Conservation (phyloP, 2,797 vertebrate genomes). For the Ctenopoma multispine region DNA sequence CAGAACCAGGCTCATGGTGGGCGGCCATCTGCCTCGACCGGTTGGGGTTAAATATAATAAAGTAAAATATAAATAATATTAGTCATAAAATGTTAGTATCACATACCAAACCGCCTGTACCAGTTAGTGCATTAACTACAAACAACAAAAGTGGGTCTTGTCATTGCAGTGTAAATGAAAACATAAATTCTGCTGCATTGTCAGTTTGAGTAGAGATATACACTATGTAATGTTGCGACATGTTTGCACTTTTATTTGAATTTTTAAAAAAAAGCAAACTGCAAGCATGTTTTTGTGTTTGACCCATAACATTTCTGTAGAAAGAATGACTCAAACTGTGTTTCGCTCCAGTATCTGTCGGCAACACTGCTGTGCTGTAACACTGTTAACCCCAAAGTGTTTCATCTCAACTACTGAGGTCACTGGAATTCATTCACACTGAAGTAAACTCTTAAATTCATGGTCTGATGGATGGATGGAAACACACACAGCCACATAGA, state of each 20-base stretch:
- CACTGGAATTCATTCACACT: slow-evolving; percentile 65
- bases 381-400: slow-evolving; percentile 72
- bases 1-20: no score
- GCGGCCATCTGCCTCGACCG: no score
- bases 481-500: slow-evolving; percentile 16
- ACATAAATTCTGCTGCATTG: neutral
- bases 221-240: neutral
- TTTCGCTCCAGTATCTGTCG: slow-evolving; percentile 46
- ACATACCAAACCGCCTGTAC: no score
- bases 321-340: slow-evolving; percentile 50
- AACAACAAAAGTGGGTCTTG: slow-evolving; percentile 14
- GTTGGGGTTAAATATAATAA: no score
- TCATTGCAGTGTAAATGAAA: slow-evolving; percentile 3
- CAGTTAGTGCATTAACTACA: no score
- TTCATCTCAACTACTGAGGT: slow-evolving; percentile 71
- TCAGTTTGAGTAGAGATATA: neutral
- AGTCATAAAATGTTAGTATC: no score
- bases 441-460: slow-evolving; percentile 64
- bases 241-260: neutral
- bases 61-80: no score
- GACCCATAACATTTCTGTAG: slow-evolving; percentile 42
- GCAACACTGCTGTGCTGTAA: slow-evolving; percentile 42
- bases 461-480: slow-evolving; percentile 57
- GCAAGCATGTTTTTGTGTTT: slow-evolving; percentile 4
- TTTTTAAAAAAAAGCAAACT: neutral